A percentile compares a stretch with the other conserved stretches of the same genome.
phyloP scores from a whole-genome alignment of 1,140 invertebrate genomes.

The Paraescarpia echinospica region DNA sequence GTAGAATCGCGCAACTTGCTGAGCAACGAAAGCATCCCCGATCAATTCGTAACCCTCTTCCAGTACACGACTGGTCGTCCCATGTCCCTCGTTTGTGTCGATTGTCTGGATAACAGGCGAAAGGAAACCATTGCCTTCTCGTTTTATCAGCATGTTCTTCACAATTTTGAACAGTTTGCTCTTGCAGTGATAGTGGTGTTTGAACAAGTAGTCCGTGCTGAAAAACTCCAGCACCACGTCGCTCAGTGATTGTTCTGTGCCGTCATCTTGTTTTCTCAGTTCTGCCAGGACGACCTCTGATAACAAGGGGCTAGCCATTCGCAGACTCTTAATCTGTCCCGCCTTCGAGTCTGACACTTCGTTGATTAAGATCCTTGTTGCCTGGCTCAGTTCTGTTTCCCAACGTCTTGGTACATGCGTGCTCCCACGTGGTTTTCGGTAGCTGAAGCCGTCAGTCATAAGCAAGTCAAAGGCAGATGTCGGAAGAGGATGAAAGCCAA shows the following conservation, averaged over 20 bases:
- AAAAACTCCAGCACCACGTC: neutral
- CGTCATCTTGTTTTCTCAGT: neutral
- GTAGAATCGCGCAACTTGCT: constrained; percentile 37
- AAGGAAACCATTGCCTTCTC: neutral
- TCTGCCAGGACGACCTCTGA: neutral
- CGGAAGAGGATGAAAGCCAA: constrained; percentile 31
- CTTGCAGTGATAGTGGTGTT: neutral
- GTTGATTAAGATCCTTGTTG: constrained; percentile 29
- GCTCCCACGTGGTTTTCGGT: neutral
- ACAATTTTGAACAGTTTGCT: neutral
- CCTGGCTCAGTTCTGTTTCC: constrained; percentile 35
- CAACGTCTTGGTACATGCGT: constrained; percentile 23
- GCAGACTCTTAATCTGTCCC: neutral
- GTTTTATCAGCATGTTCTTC: neutral
- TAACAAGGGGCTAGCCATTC: neutral
- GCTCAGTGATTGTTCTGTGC: neutral
- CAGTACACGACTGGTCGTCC: constrained; percentile 14
- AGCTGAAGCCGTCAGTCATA: constrained; percentile 14
- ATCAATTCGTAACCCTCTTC: constrained; percentile 30
- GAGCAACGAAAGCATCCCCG: constrained; percentile 36
- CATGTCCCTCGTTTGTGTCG: neutral
- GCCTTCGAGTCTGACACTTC: neutral
- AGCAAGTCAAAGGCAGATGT: constrained; percentile 35
- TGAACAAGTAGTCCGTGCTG: neutral
- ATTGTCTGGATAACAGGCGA: neutral